Percentiles rank a stretch among this genome's conserved stretches.
Conservation (phyloP, 2,797 vertebrate genomes). For the Cichlasoma orientale region DNA sequence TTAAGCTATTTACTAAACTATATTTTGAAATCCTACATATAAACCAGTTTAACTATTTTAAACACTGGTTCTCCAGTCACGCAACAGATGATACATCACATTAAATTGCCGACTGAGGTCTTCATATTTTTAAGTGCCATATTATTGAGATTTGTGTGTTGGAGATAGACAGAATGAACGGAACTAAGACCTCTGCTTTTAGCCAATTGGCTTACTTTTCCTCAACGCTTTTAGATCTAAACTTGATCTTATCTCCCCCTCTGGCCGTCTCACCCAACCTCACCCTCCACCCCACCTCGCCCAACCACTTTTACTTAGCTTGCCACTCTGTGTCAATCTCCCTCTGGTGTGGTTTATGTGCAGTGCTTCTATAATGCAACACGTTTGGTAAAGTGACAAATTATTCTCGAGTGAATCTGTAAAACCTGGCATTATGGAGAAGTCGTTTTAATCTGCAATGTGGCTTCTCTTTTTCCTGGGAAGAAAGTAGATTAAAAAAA, state of each 20-base stretch:
- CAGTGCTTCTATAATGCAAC: constrained; percentile 14
- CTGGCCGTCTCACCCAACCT: background rate
- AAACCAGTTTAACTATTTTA: background rate
- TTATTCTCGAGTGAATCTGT: constrained; percentile 21
- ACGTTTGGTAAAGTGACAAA: constrained; percentile 22
- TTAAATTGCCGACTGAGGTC: background rate
- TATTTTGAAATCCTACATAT: constrained; percentile 5
- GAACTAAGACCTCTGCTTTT: constrained; percentile 67
- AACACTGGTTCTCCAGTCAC: background rate
- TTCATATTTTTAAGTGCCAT: constrained; percentile 43
- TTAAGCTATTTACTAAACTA: constrained; percentile 26
- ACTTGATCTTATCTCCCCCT: constrained; percentile 53
- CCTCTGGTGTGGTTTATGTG: constrained; percentile 23
- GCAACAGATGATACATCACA: background rate
- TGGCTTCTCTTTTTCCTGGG: background rate
- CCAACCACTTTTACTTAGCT: constrained; percentile 48
- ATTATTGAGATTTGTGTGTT: constrained; percentile 50
- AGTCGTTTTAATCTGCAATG: constrained; percentile 21
- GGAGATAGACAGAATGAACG: constrained; percentile 42
- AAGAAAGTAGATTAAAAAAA: background rate
- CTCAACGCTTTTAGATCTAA: constrained; percentile 73
- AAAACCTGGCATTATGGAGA: background rate
- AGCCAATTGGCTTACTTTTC: constrained; percentile 62
- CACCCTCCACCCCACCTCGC: background rate
- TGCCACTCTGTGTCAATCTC: constrained; percentile 56